Base-by-base conservation (phyloP, 53 echinoderm and acorn worm species). In the Stichopus horrens region DNA sequence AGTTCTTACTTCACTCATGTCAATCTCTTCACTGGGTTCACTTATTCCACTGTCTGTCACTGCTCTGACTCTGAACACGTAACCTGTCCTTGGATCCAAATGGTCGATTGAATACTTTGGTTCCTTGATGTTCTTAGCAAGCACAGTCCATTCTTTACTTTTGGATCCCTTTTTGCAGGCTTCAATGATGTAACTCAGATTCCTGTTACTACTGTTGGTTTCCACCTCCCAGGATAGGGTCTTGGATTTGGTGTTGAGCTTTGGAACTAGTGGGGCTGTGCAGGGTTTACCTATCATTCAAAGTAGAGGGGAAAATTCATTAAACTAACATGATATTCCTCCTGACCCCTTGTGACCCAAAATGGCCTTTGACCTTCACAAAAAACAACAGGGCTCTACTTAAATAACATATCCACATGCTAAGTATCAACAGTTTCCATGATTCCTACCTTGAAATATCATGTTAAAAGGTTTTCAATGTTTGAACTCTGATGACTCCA, bases 1-100 rank as follows among this genome's bases (percentile, higher is more conserved):
- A 81, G 90, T 91, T 82, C 89, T 92, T 76, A 90, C 91, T 18
- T 88, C 88, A 74, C 94, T 94, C 7, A 96, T 88, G 74, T 94
- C 93, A 11, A 94, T 92, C 76, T 92, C 94, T 84, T 94, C 94
- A 80, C 94, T 90, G 5, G 96, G 96, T 60, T 96, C 96, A 23
- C 96, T 96, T 77, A 96, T 94, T 53, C 96, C 96, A 59, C 89
- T 94, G 71, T 93, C 94, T 71, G 83, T 90, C 89, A 94, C 96
- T 4, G 94, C 92, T 21, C 96, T 86, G 55, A 94, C 96, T 63
- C 94, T 91, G 83, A 96, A 96, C 74, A 92, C 89, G 59, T 93
- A 94, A 60, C 86, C 93, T 37, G 90, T 92, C 57, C 90, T 89
- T 4, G 91, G 94, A 66, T 90, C 92, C 71, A 96, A 75, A 67